These are phyloP conservation scores for Atta colombica DNA, from an alignment of 1,140 invertebrate species.

Conservation along the genomic window DNA sequence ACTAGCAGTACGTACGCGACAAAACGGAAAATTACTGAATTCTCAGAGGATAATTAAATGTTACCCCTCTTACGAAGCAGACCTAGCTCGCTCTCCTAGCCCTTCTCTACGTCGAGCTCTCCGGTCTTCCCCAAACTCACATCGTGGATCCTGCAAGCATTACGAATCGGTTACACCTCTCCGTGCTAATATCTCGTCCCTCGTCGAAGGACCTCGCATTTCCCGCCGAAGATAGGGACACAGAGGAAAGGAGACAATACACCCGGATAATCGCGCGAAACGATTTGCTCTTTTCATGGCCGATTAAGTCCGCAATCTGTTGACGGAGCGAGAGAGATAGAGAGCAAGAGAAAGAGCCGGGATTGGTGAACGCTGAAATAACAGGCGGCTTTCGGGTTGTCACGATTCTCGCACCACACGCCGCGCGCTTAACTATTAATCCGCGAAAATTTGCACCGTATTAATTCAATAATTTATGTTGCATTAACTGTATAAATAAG, in stretches of 20 bases:
- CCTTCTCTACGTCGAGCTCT: background rate
- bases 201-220: slow-evolving; percentile 35
- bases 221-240: slow-evolving; percentile 26
- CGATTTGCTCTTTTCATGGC: slow-evolving; percentile 85
- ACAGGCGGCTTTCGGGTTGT: slow-evolving; percentile 51
- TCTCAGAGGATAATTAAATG: slow-evolving; percentile 81
- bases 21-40: slow-evolving; percentile 83
- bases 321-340: slow-evolving; percentile 62
- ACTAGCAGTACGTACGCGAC: slow-evolving; percentile 65
- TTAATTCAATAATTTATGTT: slow-evolving; percentile 19
- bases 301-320: slow-evolving; percentile 85
- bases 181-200: slow-evolving; percentile 63
- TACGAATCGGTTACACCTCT: slow-evolving; percentile 77
- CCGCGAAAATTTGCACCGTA: slow-evolving; percentile 11
- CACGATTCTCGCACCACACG: background rate
- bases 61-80: slow-evolving; percentile 32
- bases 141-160: slow-evolving; percentile 71
- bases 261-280: slow-evolving; percentile 82
- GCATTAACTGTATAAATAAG: background rate
- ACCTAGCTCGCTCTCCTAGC: background rate
- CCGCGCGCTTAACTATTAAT: slow-evolving; percentile 35
- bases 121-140: slow-evolving; percentile 54
- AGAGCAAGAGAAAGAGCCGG: slow-evolving; percentile 44
- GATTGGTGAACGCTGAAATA: slow-evolving; percentile 65
- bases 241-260: slow-evolving; percentile 75